Base-by-base conservation (phyloP, 1,140 invertebrate genomes). In the Drosophila repletoides region DNA sequence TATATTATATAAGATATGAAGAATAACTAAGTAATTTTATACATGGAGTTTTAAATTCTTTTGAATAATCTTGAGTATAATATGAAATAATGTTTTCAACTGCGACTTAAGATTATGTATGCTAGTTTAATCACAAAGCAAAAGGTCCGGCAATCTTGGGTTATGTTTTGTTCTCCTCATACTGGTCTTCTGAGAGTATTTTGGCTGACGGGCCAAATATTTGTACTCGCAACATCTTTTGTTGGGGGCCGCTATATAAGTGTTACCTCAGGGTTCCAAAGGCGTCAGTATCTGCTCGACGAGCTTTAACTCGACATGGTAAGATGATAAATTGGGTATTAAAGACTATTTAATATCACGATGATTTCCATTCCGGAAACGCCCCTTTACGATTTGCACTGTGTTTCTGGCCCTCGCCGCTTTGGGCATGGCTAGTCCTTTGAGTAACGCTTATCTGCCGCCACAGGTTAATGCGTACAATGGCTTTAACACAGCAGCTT, bases 201-300 rank as follows among this genome's bases (percentile, higher is more conserved):
- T 59, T 59, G 34, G 15, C 14, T 55, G 36, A 36, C 31, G 29
- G 53, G 31, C 33, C 34, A 14, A 52, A 55, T 52, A 76, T 41
- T 41, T 48, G 48, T 74, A 79, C 56, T 51, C 73, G 46, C 61
- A 29, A 17, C n/a, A 63, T 29, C 59, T 46, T 61, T 74, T 80
- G 76, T 59, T n/a, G 38, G 64, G 40, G 10, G 21, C 33, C 52
- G 43, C 76, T 80, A 80, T 80, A 80, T 81, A 80, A 80, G 66
- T 75, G 49, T 52, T 31, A 60, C 38, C 15, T 51, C 67, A n/a
- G 45, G 17, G 14, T 55, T 29, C 6, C 33, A 36, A 19, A 33
- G 45, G 63, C 74, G 74, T 72, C 76, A 80, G 72, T 81, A 61
- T 28, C n/a, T 31, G 58, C 48, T 55, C 49, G 29, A 36, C 5